Percentiles rank a stretch among this genome's conserved stretches.
phyloP scores from a whole-genome alignment of 2,113 vertebrate species.

The Anolis sagrei region DNA sequence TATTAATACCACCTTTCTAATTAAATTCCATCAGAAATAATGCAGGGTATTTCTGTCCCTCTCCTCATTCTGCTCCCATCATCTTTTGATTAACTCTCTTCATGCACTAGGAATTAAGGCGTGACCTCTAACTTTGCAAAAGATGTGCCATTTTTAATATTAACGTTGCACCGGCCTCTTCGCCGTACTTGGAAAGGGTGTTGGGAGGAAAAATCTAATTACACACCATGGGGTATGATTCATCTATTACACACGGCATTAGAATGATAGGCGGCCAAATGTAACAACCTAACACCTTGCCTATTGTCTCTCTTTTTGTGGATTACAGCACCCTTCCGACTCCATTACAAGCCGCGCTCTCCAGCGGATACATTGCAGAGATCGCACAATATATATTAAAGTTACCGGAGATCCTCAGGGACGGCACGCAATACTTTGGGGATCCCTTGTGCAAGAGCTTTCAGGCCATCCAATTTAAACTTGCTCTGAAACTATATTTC shows the following conservation, averaged over 20 bases:
- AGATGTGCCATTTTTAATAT: constrained; percentile 69
- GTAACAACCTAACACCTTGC: constrained; percentile 57
- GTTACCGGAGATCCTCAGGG: rapidly evolving
- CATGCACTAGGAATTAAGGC: constrained; percentile 69
- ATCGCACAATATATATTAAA: constrained; percentile 16
- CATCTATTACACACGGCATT: constrained; percentile 61
- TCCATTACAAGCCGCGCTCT: constrained; percentile 43
- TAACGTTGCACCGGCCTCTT: constrained; percentile 58
- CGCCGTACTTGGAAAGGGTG: constrained; percentile 56
- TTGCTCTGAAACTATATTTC: constrained; percentile 33
- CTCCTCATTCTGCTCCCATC: constrained; percentile 69
- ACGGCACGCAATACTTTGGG: rapidly evolving
- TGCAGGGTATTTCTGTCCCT: constrained; percentile 66
- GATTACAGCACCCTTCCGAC: constrained; percentile 58
- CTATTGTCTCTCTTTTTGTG: constrained; percentile 44
- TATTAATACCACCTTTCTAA: constrained; percentile 73
- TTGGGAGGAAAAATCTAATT: constrained; percentile 69
- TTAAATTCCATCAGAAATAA: constrained; percentile 73
- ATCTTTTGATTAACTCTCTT: constrained; percentile 73
- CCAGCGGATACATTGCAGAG: constrained; percentile 3
- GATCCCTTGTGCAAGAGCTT: constrained; percentile 22
- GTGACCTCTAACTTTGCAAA: constrained; percentile 70
- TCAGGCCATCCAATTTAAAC: constrained; percentile 38
- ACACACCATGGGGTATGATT: constrained; percentile 70
- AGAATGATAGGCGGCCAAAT: constrained; percentile 66